Evolutionary conservation across 1,140 invertebrate species (phyloP), one percentile per base, ranked within the genome.

Genomic region (Calephelis nemesis): DNA sequence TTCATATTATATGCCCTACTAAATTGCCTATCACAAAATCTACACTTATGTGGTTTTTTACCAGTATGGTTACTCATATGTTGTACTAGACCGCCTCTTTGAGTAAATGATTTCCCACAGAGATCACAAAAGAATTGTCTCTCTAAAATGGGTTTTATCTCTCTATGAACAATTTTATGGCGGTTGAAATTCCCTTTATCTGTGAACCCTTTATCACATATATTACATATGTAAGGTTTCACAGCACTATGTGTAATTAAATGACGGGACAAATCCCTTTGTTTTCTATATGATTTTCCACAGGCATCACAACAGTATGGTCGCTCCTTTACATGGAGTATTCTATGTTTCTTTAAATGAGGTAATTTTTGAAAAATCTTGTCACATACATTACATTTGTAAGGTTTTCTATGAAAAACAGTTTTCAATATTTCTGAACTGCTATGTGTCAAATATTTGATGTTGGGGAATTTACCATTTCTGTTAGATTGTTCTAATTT

Each of bases 41-140:
- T 50, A 65, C 63, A 65, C 11, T 39, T 50, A 39, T 52, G 52
- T 7, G 63, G 63, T 42, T 65, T 49, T n/a, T 65, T 50, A 13
- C 63, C 63, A 39, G 63, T 52, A 15, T 65, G 63, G n/a, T 30
- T 65, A 3, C 12, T n/a, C 3, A 50, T 49, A 48, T 65, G 63
- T n/a, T 30, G 10, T 4, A 42, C 39, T 40, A 65, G 30, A 40
- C n/a, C 7, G 42, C 48, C 11, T 54, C 42, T 52, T 13, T 42
- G 39, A 42, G 8, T 54, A 13, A 65, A 65, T 52, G 19, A 13
- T 42, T 65, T 54, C 0, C 39, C 15, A 13, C 64, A 65, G 7
- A 65, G n/a, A 54, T 65, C 48, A 50, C 64, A 65, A 40, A 12
- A 13, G 40, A 52, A 52, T 42, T 48, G 64, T 54, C 52, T 65